phyloP scores from a whole-genome alignment of 2,888 invertebrate genomes.

The Dryomyza anilis region DNA sequence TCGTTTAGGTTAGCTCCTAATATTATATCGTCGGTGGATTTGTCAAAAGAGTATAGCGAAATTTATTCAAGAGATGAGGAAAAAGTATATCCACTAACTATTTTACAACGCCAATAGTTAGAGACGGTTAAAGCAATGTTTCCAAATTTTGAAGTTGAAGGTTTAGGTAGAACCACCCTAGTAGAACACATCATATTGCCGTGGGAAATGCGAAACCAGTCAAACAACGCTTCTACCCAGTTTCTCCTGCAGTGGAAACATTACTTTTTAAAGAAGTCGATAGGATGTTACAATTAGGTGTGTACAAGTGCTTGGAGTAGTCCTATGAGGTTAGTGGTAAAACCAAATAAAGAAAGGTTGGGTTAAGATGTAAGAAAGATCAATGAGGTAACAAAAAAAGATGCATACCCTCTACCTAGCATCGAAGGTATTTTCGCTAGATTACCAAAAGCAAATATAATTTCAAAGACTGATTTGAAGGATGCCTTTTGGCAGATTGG shows the following conservation, averaged over 20 bases:
- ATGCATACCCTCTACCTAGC: conserved; percentile 28
- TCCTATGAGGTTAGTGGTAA: conserved; percentile 26
- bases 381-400: conserved; percentile 27
- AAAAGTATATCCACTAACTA: not conserved
- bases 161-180: not conserved
- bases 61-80: not conserved
- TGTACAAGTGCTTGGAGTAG: conserved; percentile 23
- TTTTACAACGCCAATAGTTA: not conserved
- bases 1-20: not conserved
- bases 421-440: conserved; percentile 31
- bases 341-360: conserved; percentile 23
- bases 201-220: not conserved
- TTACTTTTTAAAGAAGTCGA: not conserved
- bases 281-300: too few relatives aligned
- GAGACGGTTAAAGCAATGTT: not conserved
- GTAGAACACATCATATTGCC: not conserved
- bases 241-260: not conserved
- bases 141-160: not conserved
- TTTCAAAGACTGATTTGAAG: too few relatives aligned
- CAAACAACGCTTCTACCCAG: not conserved
- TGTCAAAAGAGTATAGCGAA: too few relatives aligned
- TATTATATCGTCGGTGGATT: too few relatives aligned
- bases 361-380: conserved; percentile 29
- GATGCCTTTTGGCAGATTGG: conserved; percentile 29
- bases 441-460: conserved; percentile 25